phyloP scores from a whole-genome alignment of 2,888 invertebrate species.

The Pteria penguin region DNA sequence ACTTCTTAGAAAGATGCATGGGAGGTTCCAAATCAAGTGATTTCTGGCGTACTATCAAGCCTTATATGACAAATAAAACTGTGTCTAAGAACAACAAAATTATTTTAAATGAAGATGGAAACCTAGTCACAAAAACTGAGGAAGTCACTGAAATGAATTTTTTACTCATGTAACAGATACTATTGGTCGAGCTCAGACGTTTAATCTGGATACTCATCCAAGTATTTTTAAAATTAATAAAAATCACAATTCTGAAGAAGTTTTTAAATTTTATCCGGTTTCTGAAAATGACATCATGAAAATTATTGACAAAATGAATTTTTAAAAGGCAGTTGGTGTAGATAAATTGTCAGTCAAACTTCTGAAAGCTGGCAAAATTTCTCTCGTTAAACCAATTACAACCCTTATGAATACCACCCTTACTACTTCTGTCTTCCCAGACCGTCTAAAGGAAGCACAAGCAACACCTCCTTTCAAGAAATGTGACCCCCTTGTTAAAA shows the following conservation, averaged over 20 bases:
- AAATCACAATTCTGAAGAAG: no score
- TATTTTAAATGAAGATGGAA: conserved; percentile 4
- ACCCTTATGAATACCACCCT: conserved; percentile 10
- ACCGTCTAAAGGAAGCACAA: conserved; percentile 11
- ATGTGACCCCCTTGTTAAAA: conserved; percentile 20
- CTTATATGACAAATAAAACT: not conserved
- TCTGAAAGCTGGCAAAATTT: no score
- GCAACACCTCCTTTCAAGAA: conserved; percentile 19
- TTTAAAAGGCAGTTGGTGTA: no score
- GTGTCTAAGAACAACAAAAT: not conserved
- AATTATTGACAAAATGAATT: no score
- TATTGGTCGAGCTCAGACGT: no score
- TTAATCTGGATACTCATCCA: no score
- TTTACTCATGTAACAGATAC: not conserved
- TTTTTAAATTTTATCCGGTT: no score
- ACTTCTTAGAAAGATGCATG: not conserved
- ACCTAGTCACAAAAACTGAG: not conserved
- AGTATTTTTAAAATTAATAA: no score
- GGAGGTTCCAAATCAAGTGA: not conserved
- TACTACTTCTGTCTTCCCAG: conserved; percentile 10
- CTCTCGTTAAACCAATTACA: not conserved
- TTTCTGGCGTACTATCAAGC: not conserved
- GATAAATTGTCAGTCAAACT: no score
- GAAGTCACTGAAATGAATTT: not conserved
- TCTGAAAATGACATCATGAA: no score